Percentiles rank a stretch among this genome's conserved stretches.
Conservation (phyloP, 2,113 vertebrate species). For the Lycaon pictus region DNA sequence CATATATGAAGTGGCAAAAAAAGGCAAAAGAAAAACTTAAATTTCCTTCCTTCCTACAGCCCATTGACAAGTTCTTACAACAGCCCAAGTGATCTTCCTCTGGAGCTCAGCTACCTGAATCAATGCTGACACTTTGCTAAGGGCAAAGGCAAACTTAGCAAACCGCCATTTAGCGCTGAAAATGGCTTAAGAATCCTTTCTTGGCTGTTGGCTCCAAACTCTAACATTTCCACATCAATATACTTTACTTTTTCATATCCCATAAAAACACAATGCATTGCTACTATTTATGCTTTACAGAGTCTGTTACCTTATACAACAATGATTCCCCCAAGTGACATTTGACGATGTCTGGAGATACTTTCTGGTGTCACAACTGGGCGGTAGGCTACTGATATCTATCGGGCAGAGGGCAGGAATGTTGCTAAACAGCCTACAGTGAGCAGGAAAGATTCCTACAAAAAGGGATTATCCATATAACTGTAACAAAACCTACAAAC, state of each 20-base stretch:
- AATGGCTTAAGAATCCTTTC: background rate
- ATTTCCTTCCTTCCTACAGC: background rate
- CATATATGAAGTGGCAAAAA: background rate
- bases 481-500: background rate
- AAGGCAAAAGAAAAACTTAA: background rate
- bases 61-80: background rate
- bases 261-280: background rate
- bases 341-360: background rate
- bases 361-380: background rate
- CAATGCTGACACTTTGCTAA: background rate
- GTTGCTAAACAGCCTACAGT: fast-evolving
- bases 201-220: background rate
- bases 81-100: background rate
- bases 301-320: background rate
- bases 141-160: background rate
- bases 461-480: background rate
- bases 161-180: background rate
- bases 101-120: too few species aligned
- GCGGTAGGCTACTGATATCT: background rate
- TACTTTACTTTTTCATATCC: background rate
- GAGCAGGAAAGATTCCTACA: fast-evolving
- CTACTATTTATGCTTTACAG: background rate
- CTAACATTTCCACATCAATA: background rate
- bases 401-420: background rate
- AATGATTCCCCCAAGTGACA: background rate